Base-by-base conservation (phyloP, 2,888 invertebrate species). In the Lucinisca nassula region DNA sequence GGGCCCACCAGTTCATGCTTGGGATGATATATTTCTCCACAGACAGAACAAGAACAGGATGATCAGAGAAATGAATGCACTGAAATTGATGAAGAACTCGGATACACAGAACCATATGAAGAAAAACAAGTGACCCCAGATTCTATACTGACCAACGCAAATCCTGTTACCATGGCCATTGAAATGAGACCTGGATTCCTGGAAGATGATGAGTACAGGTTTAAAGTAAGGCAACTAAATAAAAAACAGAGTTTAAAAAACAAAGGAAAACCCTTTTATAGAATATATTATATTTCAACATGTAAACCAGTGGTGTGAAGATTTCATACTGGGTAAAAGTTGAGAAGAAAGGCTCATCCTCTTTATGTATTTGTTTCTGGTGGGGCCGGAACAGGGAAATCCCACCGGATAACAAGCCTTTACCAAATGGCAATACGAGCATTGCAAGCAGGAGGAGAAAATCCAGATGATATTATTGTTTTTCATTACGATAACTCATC, bases 381-480 rank as follows among this genome's bases (percentile, higher is more conserved):
- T n/a, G 87, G 87, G 17, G 89, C 90, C 73, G 91, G 90, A 30
- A 84, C 85, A 40, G 90, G 91, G 0, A 91, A 91, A 73, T 87
- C 87, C 61, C 72, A 75, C 70, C 72, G 90, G 21, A 85, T 90
- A 4, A 61, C 86, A 75, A 84, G 90, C 0, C 79, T 90, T 12
- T 86, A 85, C 32, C 90, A 90, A 73, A 90, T 84, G n/a, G 81
- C 79, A 38, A 86, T 79, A 51, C 8, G 83, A 30, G 35, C 83
- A 24, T 85, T 90, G 37, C 61, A 81, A 37, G n/a, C n/a, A n/a
- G n/a, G n/a, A n/a, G n/a, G n/a, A n/a, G n/a, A n/a, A n/a, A n/a
- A n/a, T n/a, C n/a, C n/a, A n/a, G n/a, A n/a, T n/a, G n/a, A n/a
- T n/a, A n/a, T n/a, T n/a, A n/a, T n/a, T n/a, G n/a, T n/a, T n/a